phyloP scores from a whole-genome alignment of 2,113 vertebrate genomes.

The Echinops telfairi region DNA sequence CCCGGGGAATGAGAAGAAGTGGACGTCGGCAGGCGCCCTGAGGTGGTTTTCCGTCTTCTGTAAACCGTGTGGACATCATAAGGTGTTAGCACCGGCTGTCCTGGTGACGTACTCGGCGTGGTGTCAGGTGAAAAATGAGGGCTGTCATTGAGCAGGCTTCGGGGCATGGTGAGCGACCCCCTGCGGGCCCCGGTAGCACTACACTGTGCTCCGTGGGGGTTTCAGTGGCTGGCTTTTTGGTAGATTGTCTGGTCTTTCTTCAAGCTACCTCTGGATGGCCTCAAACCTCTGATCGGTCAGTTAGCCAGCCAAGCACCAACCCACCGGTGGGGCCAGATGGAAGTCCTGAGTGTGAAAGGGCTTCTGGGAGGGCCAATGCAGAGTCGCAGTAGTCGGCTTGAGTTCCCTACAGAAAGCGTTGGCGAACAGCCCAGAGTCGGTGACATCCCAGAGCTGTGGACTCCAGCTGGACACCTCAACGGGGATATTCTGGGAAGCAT shows the following conservation, averaged over 20 bases:
- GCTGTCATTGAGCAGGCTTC: background rate
- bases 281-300: background rate
- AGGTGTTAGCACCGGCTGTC: background rate
- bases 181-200: background rate
- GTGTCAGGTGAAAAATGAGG: background rate
- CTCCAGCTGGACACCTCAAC: background rate
- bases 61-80: background rate
- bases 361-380: background rate
- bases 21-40: background rate
- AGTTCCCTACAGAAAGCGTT: background rate
- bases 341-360: background rate
- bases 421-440: background rate
- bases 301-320: background rate
- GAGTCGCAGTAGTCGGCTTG: background rate
- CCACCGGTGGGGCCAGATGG: background rate
- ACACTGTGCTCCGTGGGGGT: background rate
- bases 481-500: background rate
- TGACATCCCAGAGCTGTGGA: background rate
- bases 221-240: background rate
- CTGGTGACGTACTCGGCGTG: constrained; percentile 1
- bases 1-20: background rate
- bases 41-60: background rate
- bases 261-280: background rate
- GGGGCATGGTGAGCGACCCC: background rate
- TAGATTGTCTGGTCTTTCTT: background rate